Evolutionary conservation across 2,888 invertebrate genomes (phyloP).

Genomic region (Pocota personata): DNA sequence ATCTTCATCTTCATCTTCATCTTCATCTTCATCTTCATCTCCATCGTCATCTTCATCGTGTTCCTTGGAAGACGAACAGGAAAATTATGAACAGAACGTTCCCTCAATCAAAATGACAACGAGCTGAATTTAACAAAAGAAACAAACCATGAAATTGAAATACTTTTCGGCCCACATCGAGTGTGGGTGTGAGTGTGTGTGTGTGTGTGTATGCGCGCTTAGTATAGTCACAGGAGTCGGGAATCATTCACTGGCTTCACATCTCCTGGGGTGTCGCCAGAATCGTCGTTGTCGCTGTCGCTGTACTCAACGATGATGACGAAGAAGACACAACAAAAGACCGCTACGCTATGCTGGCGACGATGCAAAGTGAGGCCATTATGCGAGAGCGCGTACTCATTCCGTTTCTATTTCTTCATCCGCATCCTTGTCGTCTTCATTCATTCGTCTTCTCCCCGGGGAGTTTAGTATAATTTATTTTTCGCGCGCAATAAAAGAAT

Average conservation of each 20-base stretch:
- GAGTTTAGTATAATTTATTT: slow-evolving; percentile 69
- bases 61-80: slow-evolving; percentile 13
- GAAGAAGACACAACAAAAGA: slow-evolving; percentile 23
- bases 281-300: slow-evolving; percentile 7
- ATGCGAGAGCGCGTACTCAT: slow-evolving; percentile 41
- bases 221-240: slow-evolving; percentile 16
- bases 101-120: slow-evolving; percentile 71
- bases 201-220: too few relatives aligned
- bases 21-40: slow-evolving; percentile 18
- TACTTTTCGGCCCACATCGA: slow-evolving; percentile 61
- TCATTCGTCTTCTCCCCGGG: slow-evolving; percentile 21
- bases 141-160: slow-evolving; percentile 74
- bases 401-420: slow-evolving; percentile 37
- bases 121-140: slow-evolving; percentile 70
- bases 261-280: slow-evolving; percentile 47
- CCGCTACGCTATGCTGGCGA: slow-evolving; percentile 12
- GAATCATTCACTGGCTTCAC: slow-evolving; percentile 42
- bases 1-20: slow-evolving; percentile 37
- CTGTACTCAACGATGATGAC: neutral
- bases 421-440: slow-evolving; percentile 17
- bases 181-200: neutral
- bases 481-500: slow-evolving; percentile 71
- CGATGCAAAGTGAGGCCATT: slow-evolving; percentile 66
- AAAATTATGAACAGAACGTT: slow-evolving; percentile 72
- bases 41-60: neutral